Evolutionary conservation across 2,888 invertebrate genomes (phyloP).

Genomic region (Diadromus collaris): DNA sequence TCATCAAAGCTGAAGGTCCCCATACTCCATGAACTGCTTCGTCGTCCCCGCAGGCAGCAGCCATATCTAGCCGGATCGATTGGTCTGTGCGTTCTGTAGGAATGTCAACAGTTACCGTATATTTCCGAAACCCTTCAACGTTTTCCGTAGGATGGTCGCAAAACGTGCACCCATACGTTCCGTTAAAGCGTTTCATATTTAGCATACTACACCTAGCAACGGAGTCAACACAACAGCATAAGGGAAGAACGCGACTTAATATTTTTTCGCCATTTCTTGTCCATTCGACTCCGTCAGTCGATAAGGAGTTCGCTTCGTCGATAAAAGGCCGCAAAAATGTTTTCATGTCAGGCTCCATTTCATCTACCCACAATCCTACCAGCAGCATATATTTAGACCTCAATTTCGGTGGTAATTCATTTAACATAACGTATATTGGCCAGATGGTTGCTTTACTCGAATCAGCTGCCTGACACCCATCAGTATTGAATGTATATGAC

Average conservation of each 20-base stretch:
- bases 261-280: slow-evolving; percentile 42
- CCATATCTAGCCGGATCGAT: no score
- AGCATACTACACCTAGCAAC: slow-evolving; percentile 37
- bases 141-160: slow-evolving; percentile 47
- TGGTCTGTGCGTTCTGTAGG: no score
- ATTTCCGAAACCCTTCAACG: slow-evolving; percentile 34
- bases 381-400: slow-evolving; percentile 54
- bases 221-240: slow-evolving; percentile 50
- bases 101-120: slow-evolving; percentile 14
- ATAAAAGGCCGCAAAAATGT: slow-evolving; percentile 52
- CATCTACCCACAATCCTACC: slow-evolving; percentile 58
- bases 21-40: no score
- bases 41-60: no score
- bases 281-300: slow-evolving; percentile 52
- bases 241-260: slow-evolving; percentile 48
- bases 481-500: slow-evolving; percentile 49
- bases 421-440: slow-evolving; percentile 56
- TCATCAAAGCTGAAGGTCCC: no score
- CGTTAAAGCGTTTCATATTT: slow-evolving; percentile 53
- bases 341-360: slow-evolving; percentile 56
- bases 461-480: slow-evolving; percentile 55
- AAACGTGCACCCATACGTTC: slow-evolving; percentile 51
- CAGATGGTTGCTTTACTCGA: slow-evolving; percentile 44
- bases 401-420: slow-evolving; percentile 58
- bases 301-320: slow-evolving; percentile 55